Base-by-base conservation (phyloP, 2,797 vertebrate genomes). In the Gallinago stenura region DNA sequence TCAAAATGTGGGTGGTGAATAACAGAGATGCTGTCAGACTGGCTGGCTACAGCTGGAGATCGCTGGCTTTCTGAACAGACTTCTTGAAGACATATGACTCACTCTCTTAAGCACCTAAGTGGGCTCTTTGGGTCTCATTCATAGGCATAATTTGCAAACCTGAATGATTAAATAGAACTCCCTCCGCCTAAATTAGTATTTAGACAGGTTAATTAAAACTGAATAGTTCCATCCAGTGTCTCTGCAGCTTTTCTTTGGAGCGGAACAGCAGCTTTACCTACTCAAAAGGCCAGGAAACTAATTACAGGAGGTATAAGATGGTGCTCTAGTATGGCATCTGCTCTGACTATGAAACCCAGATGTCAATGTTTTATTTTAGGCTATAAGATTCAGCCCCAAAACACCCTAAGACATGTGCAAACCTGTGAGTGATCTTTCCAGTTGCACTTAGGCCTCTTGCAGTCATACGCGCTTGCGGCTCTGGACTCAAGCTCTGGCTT, bases 131-230 rank as follows among this genome's bases (percentile, higher is more conserved):
- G 39, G 87, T 89, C 71, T 71, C 65, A 68, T 68, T 92, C 72
- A 61, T 37, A 57, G 65, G 21, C 43, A 51, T 62, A 79, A 95
- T 90, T 93, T 93, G 57, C 62, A 88, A 93, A 90, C 7, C 11
- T 51, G 41, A 90, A 68, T 84, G 41, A 81, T 83, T 93, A 93
- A 89, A 79, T 81, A 39, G 30, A 92, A 53, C 12, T 56, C 31
- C 18, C 9, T 6, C n/a, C 0, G 0, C 21, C 50, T 66, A 79
- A 91, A 85, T 91, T 89, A 89, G 37, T 78, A 75, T 87, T 89
- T 84, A 83, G 83, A 39, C 35, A 93, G 39, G 43, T 79, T 93
- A 92, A 87, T 92, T 94, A 89, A 37, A 72, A 50, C n/a, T 72
- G 37, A 81, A 61, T 85, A 79, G 28, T 78, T 95, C 76, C 58